Evolutionary conservation across 2,797 vertebrate genomes (phyloP).

Genomic region (Vireo griseus): DNA sequence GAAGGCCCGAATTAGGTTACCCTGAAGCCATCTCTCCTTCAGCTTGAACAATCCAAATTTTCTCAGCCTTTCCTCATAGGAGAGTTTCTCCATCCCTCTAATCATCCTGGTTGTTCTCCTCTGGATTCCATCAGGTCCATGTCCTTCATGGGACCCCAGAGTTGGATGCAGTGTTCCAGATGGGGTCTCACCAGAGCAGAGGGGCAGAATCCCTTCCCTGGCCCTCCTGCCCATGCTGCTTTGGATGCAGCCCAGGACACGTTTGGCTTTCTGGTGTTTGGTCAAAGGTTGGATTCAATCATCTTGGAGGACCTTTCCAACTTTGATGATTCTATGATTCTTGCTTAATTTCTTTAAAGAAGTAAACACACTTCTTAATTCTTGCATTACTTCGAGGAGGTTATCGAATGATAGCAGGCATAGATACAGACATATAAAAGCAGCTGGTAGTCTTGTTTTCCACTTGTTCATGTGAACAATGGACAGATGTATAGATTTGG

Average conservation of each 20-base stretch:
- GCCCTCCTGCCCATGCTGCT: accelerated
- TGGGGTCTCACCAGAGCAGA: not conserved
- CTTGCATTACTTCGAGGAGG: not conserved
- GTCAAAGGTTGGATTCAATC: not conserved
- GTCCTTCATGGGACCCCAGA: not conserved
- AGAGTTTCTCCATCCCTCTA: not conserved
- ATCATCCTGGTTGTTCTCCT: accelerated
- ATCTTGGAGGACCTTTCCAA: not conserved
- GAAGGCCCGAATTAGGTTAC: not conserved
- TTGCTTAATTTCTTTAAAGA: not conserved
- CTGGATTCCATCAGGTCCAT: accelerated
- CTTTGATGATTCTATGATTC: not conserved
- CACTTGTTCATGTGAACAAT: not conserved
- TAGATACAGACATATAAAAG: not conserved
- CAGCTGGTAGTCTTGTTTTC: not conserved
- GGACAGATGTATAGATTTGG: accelerated
- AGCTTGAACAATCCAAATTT: not conserved
- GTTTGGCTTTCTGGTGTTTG: not conserved
- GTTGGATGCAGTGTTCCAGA: not conserved
- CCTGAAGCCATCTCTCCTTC: not conserved
- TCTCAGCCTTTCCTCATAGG: not conserved
- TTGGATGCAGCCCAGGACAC: not conserved
- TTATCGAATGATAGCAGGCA: not conserved
- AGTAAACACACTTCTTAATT: not conserved
- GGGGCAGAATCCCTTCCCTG: not conserved